Conservation (phyloP, 2,797 vertebrate species). For the Chloroceryle inda region DNA sequence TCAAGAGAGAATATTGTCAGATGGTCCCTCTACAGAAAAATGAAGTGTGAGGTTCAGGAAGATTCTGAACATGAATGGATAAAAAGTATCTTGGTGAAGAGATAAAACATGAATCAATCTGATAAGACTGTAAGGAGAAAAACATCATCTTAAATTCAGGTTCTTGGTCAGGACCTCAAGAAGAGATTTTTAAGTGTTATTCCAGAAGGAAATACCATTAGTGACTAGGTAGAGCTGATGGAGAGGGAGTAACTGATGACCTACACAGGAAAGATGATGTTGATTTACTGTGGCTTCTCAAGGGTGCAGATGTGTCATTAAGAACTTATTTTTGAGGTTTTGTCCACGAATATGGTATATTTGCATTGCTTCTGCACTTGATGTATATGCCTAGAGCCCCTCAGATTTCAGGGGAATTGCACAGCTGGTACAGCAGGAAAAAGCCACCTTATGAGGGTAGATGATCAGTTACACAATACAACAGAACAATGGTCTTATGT, state of each 20-base stretch:
- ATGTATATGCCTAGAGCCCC: background rate
- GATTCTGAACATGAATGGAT: background rate
- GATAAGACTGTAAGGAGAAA: background rate
- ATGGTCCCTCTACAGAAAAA: background rate
- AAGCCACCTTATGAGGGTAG: background rate
- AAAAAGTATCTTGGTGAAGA: background rate
- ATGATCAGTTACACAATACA: conserved; percentile 17
- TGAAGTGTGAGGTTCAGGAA: background rate
- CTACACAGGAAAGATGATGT: background rate
- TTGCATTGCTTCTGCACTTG: background rate
- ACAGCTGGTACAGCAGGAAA: conserved; percentile 9
- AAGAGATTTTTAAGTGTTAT: background rate
- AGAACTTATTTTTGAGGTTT: background rate
- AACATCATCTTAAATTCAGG: background rate
- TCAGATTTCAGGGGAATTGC: background rate
- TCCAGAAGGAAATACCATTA: background rate
- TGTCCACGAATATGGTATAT: background rate
- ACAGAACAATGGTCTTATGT: background rate
- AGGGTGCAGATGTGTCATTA: background rate
- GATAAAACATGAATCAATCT: background rate
- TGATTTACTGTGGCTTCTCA: background rate
- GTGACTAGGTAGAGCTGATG: background rate
- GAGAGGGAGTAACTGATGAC: background rate
- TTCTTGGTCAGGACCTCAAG: background rate
- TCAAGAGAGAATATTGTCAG: background rate